Conservation (phyloP, 2,113 vertebrate species). For the Sceloporus undulatus region DNA sequence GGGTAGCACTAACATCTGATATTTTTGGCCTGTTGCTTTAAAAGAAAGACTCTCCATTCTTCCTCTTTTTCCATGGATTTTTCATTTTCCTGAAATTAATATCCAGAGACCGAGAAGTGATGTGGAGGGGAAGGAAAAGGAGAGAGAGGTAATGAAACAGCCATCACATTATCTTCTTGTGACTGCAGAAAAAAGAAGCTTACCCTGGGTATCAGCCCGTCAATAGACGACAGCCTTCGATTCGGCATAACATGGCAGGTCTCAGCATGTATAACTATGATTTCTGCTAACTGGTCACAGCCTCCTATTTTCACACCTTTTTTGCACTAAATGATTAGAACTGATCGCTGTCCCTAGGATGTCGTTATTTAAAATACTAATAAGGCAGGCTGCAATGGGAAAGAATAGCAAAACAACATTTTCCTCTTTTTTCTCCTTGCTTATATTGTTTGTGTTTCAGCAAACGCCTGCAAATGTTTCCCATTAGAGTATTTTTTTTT, state of each 20-base stretch:
- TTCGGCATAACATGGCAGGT: slow-evolving; percentile 81
- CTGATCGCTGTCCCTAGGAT: slow-evolving; percentile 79
- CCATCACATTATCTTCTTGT: slow-evolving; percentile 54
- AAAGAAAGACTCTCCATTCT: neutral
- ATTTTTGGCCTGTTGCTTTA: no score
- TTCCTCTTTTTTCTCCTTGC: slow-evolving; percentile 7
- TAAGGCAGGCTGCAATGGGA: slow-evolving; percentile 77
- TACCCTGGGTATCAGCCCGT: slow-evolving; percentile 78
- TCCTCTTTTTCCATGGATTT: slow-evolving; percentile 27
- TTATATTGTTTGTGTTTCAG: slow-evolving; percentile 63
- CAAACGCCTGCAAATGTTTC: slow-evolving; percentile 74
- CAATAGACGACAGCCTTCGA: slow-evolving; percentile 79
- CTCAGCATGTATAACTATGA: slow-evolving; percentile 83
- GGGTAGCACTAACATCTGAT: no score
- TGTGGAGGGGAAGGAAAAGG: slow-evolving; percentile 4
- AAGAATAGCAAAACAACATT: slow-evolving; percentile 63
- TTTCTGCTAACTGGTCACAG: slow-evolving; percentile 89
- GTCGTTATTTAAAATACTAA: slow-evolving; percentile 87
- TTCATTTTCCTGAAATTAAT: slow-evolving; percentile 55
- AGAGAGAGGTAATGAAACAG: slow-evolving; percentile 62
- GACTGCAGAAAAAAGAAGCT: slow-evolving; percentile 61
- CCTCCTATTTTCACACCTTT: slow-evolving; percentile 87
- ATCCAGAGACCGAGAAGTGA: slow-evolving; percentile 30
- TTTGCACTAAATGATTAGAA: slow-evolving; percentile 87
- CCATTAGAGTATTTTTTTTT: slow-evolving; percentile 57